Evolutionary conservation across 2,113 vertebrate species (phyloP), one percentile per base, ranked within the genome.

Genomic region (Pluvianellus socialis): DNA sequence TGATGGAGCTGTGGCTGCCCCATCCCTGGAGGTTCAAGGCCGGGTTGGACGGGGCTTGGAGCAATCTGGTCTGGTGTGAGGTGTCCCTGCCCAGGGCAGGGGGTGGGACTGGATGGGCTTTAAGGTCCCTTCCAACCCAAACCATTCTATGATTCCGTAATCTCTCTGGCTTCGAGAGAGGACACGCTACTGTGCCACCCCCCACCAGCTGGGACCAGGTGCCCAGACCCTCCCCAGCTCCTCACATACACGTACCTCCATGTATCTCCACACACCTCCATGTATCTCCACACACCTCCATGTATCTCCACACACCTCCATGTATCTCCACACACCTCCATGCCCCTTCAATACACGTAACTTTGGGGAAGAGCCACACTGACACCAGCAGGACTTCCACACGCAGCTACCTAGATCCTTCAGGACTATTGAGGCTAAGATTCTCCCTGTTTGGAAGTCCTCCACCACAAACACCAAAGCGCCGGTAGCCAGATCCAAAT

Each of bases 391-490:
- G 75, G 42, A 72, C 30, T 20, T 53, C 17, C 33, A 38, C 58
- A 12, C 20, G 6, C 27, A 45, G 40, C 35, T 23, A 18, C 7
- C 67, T 27, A 15, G 3, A 28, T 27, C 50, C 59, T 33, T 27
- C 33, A 20, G 59, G 73, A 56, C 53, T 59, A 79, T 30, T 14
- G 53, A 30, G 6, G 23, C 6, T 26, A 10, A 75, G 6, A 19
- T 11, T 27, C 16, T 27, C 59, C 33, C 38, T 0, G 0, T 32
- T 76, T 50, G 3, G 1, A 55, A 50, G 44, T 17, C 44, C 67
- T 72, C 50, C 59, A 17, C 55, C 33, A 30, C 68, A 87, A 87
- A 56, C 63, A 61, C 23, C 8, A 3, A 30, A 16, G 23, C 70
- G 23, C 0, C 70, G 63, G 26, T 33, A 58, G 7, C 3, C 10